Conservation (phyloP, 2,797 vertebrate species). For the Glyptemys insculpta region DNA sequence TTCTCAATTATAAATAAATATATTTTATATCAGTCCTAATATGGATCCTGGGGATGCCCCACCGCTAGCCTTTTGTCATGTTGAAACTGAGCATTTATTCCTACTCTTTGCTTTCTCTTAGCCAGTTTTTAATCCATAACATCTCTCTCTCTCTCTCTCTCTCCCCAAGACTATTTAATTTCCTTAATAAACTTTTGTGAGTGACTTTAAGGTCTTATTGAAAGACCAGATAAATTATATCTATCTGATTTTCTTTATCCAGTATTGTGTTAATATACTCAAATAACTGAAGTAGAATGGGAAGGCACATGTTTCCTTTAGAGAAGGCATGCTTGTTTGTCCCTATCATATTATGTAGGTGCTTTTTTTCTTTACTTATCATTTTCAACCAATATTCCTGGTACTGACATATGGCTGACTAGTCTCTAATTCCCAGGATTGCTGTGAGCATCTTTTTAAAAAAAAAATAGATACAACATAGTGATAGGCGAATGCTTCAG, state of each 20-base stretch:
- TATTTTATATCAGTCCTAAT: neutral
- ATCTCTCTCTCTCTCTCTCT: neutral
- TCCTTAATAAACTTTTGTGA: neutral
- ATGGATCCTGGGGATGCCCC: neutral
- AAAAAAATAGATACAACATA: neutral
- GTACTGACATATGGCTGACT: neutral
- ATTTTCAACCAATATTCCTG: conserved; percentile 6
- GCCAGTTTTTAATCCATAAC: neutral
- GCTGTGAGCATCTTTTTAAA: neutral
- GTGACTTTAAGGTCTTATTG: neutral
- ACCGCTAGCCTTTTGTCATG: neutral
- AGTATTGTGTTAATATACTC: rapidly evolving
- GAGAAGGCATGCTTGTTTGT: neutral
- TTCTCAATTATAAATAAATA: neutral
- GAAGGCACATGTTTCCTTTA: conserved; percentile 8
- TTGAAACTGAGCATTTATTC: neutral
- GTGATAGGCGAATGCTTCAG: neutral
- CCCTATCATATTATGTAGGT: neutral
- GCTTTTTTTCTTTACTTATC: conserved; percentile 47
- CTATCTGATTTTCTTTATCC: neutral
- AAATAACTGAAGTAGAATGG: neutral
- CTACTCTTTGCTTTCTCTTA: neutral
- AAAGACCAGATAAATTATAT: neutral
- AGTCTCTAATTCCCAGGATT: conserved; percentile 26
- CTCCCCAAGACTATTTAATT: neutral